Percentiles rank a stretch among this genome's conserved stretches.
Evolutionary conservation across 2,888 invertebrate species (phyloP).

Genomic region (Caenorhabditis parvicauda): DNA sequence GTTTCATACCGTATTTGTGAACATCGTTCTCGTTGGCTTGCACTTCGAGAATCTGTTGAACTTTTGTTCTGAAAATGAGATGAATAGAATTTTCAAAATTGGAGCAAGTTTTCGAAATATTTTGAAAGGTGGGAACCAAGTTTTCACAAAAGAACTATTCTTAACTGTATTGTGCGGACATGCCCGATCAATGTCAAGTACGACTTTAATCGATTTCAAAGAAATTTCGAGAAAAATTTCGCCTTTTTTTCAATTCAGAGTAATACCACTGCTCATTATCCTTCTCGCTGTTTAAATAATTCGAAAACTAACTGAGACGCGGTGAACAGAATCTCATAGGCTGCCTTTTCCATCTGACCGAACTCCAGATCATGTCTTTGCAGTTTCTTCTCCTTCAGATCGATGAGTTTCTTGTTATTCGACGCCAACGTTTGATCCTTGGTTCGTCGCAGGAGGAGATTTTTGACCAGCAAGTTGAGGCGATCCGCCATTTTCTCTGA

Average conservation of each 20-base stretch:
- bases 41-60: constrained; percentile 63
- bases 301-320: constrained; percentile 43
- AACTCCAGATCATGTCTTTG: constrained; percentile 59
- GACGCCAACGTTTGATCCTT: constrained; percentile 72
- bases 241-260: no score
- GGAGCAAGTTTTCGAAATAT: no score
- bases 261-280: no score
- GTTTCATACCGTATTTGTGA: background rate
- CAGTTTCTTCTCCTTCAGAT: constrained; percentile 54
- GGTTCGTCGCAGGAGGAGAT: constrained; percentile 82
- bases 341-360: constrained; percentile 57
- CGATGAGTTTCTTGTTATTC: constrained; percentile 62
- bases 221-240: no score
- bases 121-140: no score
- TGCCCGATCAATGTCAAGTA: background rate
- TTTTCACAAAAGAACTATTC: no score
- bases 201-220: no score
- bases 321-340: constrained; percentile 59
- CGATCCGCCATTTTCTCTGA: constrained; percentile 67
- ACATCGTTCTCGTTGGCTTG: no score
- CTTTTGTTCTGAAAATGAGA: constrained; percentile 53
- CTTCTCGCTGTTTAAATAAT: no score
- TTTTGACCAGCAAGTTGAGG: constrained; percentile 80
- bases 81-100: background rate
- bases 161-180: background rate